Conservation (phyloP, 2,113 vertebrate genomes). For the Chinchilla lanigera region DNA sequence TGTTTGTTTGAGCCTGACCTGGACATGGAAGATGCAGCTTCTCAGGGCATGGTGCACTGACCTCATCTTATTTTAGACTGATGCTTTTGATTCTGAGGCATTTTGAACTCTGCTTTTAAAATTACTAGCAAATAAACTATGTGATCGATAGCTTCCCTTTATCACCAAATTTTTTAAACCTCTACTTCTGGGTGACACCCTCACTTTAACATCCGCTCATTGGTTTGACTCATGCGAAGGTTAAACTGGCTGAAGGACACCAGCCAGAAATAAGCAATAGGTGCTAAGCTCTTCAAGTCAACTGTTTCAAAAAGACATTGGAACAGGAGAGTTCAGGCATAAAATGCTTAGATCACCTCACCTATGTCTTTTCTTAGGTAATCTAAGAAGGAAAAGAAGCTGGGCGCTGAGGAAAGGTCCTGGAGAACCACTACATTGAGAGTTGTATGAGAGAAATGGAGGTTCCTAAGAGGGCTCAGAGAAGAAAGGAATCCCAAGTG, state of each 20-base stretch:
- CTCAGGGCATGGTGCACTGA: background rate
- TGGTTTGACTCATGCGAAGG: background rate
- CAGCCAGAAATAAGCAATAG: background rate
- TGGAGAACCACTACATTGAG: background rate
- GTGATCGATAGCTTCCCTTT: background rate
- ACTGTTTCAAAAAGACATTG: background rate
- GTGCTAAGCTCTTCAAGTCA: background rate
- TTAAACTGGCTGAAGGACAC: background rate
- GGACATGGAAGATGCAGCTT: background rate
- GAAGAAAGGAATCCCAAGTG: background rate
- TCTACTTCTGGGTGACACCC: background rate
- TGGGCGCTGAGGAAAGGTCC: background rate
- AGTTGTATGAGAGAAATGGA: background rate
- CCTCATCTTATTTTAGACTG: background rate
- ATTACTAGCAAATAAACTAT: background rate
- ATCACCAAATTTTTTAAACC: background rate
- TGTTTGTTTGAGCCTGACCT: background rate
- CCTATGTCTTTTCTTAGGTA: too few relatives aligned
- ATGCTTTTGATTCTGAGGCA: background rate
- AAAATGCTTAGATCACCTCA: background rate
- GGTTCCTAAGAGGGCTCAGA: background rate
- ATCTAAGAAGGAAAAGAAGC: background rate
- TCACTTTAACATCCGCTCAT: background rate
- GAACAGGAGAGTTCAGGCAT: background rate
- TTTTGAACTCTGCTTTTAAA: background rate